phyloP scores from a whole-genome alignment of 1,140 invertebrate species.

The Panagrolaimus sp. region DNA sequence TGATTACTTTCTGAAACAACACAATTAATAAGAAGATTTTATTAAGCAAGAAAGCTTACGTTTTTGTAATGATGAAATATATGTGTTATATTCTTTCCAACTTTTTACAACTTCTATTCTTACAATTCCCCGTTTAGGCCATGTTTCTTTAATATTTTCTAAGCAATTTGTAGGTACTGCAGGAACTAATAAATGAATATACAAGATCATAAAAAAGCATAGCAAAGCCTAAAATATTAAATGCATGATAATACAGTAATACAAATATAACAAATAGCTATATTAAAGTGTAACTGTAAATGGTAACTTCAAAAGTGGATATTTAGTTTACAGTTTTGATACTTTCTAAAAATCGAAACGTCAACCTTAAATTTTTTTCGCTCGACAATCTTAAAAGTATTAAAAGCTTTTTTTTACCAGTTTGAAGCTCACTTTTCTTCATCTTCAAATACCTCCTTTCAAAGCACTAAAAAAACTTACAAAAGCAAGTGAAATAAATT shows the following conservation, averaged over 20 bases:
- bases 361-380: no score
- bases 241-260: slow-evolving; percentile 86
- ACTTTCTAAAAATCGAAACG: no score
- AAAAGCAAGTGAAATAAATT: slow-evolving; percentile 73
- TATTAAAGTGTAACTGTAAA: no score
- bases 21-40: slow-evolving; percentile 1
- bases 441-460: no score
- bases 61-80: neutral
- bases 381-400: no score
- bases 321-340: no score
- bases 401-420: no score
- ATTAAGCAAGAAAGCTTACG: slow-evolving; percentile 1
- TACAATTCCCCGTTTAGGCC: slow-evolving; percentile 90
- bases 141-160: slow-evolving; percentile 76
- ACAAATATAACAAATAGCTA: no score
- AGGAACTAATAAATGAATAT: neutral
- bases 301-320: no score
- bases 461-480: slow-evolving; percentile 32
- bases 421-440: no score
- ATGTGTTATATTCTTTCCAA: slow-evolving; percentile 23
- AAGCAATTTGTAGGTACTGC: slow-evolving; percentile 65
- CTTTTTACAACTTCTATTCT: slow-evolving; percentile 86
- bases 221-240: slow-evolving; percentile 80
- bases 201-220: slow-evolving; percentile 66
- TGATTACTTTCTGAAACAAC: slow-evolving; percentile 7